These are phyloP conservation scores for Macroramphosus scolopax DNA, from an alignment of 2,797 vertebrate species.

Conservation along the genomic window DNA sequence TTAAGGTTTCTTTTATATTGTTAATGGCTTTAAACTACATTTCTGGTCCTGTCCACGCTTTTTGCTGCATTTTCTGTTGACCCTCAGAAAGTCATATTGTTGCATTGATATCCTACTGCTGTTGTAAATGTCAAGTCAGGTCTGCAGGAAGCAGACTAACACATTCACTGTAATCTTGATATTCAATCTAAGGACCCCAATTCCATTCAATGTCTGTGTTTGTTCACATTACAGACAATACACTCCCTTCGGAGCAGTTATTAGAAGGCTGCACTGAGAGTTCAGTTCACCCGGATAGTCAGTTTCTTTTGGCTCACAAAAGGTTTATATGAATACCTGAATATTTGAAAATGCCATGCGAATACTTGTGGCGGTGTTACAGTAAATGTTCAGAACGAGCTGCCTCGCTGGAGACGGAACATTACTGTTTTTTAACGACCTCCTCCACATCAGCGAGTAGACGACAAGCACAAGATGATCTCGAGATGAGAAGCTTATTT, in stretches of 20 bases:
- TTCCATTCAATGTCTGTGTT: neutral
- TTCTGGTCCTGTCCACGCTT: neutral
- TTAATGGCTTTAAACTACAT: neutral
- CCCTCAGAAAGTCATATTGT: no score
- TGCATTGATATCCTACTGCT: no score
- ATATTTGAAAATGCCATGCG: conserved; percentile 1
- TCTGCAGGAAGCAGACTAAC: neutral
- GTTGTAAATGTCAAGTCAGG: neutral
- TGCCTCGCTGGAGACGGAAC: neutral
- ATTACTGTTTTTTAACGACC: conserved; percentile 7
- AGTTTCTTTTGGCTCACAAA: neutral
- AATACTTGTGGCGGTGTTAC: neutral
- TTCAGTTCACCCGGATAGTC: no score
- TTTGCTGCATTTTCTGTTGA: neutral
- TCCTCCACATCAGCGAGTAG: neutral
- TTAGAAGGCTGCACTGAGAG: neutral
- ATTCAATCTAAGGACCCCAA: neutral
- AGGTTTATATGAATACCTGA: no score
- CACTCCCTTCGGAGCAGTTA: neutral
- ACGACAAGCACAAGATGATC: neutral
- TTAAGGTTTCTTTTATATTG: neutral
- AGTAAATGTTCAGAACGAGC: neutral
- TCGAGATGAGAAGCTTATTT: neutral
- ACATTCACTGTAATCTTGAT: neutral
- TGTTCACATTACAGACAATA: neutral